Evolutionary conservation across 2,113 vertebrate species (phyloP).

Genomic region (Lanius ludovicianus): DNA sequence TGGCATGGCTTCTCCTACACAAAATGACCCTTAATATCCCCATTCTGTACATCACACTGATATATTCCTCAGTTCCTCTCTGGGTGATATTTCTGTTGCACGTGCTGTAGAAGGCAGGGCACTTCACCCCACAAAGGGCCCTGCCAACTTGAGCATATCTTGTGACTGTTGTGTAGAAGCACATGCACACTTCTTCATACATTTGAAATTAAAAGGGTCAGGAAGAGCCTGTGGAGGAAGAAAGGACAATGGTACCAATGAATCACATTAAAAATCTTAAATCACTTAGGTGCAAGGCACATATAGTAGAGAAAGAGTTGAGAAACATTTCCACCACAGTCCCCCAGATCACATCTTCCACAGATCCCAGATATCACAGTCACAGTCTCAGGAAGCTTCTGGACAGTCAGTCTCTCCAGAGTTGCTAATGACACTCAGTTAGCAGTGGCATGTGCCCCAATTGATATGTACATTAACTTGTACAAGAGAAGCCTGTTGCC

Average conservation of each 20-base stretch:
- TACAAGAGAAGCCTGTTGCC: not conserved
- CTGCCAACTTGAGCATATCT: not conserved
- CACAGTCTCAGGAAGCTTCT: not conserved
- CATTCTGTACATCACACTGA: not conserved
- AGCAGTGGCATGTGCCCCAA: not conserved
- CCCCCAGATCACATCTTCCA: not conserved
- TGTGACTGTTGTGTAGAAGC: not conserved
- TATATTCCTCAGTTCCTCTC: not conserved
- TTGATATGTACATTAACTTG: not conserved
- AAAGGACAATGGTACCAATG: not conserved
- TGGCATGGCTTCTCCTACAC: not conserved
- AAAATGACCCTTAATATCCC: not conserved
- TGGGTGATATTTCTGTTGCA: not conserved
- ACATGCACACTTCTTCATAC: accelerated
- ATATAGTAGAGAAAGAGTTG: not conserved
- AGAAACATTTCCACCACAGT: not conserved
- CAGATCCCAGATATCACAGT: not conserved
- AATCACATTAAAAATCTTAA: not conserved
- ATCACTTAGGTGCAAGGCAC: not conserved
- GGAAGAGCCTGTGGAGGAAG: accelerated
- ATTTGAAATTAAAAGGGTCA: not conserved
- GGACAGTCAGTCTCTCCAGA: not conserved
- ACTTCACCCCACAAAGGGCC: accelerated
- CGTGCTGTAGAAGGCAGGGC: accelerated
- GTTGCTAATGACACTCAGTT: not conserved